Base-by-base conservation (phyloP, 2,888 invertebrate species). In the Himalopsyche kuldschensis region DNA sequence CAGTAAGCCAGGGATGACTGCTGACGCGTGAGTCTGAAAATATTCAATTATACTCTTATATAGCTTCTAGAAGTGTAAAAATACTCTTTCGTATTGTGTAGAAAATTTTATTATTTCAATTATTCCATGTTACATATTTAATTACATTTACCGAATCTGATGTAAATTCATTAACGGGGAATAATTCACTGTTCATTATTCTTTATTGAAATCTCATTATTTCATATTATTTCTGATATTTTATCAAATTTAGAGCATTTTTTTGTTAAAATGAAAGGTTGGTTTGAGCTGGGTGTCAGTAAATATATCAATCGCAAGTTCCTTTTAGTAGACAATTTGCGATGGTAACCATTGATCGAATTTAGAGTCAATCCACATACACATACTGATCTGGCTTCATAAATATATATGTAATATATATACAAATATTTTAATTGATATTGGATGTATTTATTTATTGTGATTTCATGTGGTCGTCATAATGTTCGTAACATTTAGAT, bases 211-310 rank as follows among this genome's bases (percentile, higher is more conserved):
- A 69, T 27, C 69, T 69, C 69, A 69, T 69, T 55, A 20, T 55
- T 69, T 69, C 69, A 69, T 69, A 41, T 41, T 41, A 15, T 41
- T 41, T 41, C 41, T 6, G 15, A 41, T 41, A 41, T 3, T 41
- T 2, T 41, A 15, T 15, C 2, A 41, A 41, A 1, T 41, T 41
- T 15, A 27, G 24, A 69, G 20, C 27, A 69, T 69, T 27, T 69
- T n/a, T 30, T 30, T 15, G 41, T 11, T 75, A n/a, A 76, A 78
- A 63, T 84, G 84, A 81, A 81, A 89, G 88, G 89, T 89, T 90
- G 90, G 90, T 91, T 91, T 90, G 91, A 91, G 90, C 90, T 91
- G 91, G 91, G 90, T 90, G 90, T 90, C 88, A 80, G 81, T 86
- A 84, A 80, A 47, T 78, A 82, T 83, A 82, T 85, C 69, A 78